Evolutionary conservation across 2,888 invertebrate species (phyloP).

Genomic region (Lithophane socia): DNA sequence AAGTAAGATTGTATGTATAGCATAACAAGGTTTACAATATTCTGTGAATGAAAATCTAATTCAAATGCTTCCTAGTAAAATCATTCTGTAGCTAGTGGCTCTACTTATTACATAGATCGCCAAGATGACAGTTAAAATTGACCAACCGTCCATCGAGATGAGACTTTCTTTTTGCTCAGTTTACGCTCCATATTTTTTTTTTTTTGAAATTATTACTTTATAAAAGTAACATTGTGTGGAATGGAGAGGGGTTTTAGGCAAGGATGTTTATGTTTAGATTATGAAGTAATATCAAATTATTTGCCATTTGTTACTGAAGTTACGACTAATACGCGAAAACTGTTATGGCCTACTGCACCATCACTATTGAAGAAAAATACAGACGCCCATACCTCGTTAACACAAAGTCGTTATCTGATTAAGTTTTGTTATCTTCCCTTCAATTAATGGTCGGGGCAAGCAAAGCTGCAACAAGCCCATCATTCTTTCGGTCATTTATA

Average conservation of each 20-base stretch:
- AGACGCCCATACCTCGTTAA: background rate
- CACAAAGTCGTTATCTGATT: background rate
- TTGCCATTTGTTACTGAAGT: slow-evolving; percentile 58
- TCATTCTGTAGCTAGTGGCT: slow-evolving; percentile 2
- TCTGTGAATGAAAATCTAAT: slow-evolving; percentile 25
- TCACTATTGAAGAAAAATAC: background rate
- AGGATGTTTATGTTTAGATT: slow-evolving; percentile 41
- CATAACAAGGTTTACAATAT: slow-evolving; percentile 11
- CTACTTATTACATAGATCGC: slow-evolving; percentile 13
- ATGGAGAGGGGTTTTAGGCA: slow-evolving; percentile 21
- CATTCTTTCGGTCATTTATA: background rate
- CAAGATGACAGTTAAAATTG: slow-evolving; percentile 17
- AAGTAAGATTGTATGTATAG: slow-evolving; percentile 51
- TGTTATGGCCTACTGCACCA: slow-evolving; percentile 18
- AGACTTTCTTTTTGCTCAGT: slow-evolving; percentile 60
- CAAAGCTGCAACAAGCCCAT: background rate
- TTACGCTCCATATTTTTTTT: slow-evolving; percentile 26
- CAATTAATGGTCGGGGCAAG: background rate
- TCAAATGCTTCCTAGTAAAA: slow-evolving; percentile 7
- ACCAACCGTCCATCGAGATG: slow-evolving; percentile 41
- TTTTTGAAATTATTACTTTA: slow-evolving; percentile 42
- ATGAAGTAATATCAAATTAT: slow-evolving; percentile 37
- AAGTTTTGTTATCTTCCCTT: background rate
- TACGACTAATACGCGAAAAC: slow-evolving; percentile 47
- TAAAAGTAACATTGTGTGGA: slow-evolving; percentile 28